Conservation (phyloP, 2,888 invertebrate species). For the Diarsia brunnea region DNA sequence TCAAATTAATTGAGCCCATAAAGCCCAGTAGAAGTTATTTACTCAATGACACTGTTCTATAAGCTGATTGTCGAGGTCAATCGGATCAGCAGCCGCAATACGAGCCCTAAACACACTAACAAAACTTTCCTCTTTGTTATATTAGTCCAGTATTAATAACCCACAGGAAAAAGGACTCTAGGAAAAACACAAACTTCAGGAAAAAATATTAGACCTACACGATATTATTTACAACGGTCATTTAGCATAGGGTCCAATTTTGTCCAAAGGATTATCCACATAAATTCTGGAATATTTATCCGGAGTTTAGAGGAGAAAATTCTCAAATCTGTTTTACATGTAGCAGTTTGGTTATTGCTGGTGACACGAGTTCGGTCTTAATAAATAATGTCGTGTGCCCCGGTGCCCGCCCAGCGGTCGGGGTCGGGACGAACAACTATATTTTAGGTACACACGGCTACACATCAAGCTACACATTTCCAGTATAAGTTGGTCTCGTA, state of each 20-base stretch:
- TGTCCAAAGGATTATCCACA: constrained; percentile 52
- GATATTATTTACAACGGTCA: constrained; percentile 31
- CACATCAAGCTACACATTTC: too few species aligned
- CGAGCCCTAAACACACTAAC: constrained; percentile 45
- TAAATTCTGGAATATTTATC: constrained; percentile 52
- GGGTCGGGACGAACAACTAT: constrained; percentile 62
- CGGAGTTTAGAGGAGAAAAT: constrained; percentile 54
- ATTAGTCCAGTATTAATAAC: constrained; percentile 49
- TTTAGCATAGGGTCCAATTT: constrained; percentile 35
- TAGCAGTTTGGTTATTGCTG: constrained; percentile 67
- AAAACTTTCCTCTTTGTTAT: constrained; percentile 48
- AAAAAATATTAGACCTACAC: constrained; percentile 36
- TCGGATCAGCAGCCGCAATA: constrained; percentile 29
- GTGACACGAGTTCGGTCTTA: constrained; percentile 68
- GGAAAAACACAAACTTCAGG: constrained; percentile 35
- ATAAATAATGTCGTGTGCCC: constrained; percentile 68
- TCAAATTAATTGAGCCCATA: not conserved
- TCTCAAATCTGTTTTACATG: constrained; percentile 69
- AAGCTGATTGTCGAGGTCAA: constrained; percentile 44
- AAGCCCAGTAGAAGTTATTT: constrained; percentile 18
- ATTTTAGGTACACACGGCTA: too few species aligned
- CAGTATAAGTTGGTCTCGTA: too few species aligned
- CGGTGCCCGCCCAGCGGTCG: constrained; percentile 59
- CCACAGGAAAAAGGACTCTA: constrained; percentile 31
- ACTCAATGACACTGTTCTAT: constrained; percentile 21